These are phyloP conservation scores for Melipona beecheii DNA, from an alignment of 2,888 invertebrate species.

Conservation along the genomic window DNA sequence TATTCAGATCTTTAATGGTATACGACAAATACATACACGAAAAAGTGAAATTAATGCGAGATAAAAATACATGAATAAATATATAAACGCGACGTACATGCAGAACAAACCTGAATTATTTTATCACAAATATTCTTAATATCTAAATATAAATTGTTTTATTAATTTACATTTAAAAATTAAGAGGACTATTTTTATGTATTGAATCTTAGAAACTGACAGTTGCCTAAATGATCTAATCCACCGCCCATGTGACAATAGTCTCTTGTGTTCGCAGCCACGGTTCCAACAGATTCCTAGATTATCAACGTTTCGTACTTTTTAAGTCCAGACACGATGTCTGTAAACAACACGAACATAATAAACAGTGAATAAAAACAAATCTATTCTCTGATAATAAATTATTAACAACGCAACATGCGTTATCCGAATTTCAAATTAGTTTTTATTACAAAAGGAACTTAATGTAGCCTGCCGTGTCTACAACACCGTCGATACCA, in stretches of 20 bases:
- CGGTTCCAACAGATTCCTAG: slow-evolving; percentile 22
- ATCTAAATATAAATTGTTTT: slow-evolving; percentile 70
- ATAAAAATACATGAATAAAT: neutral
- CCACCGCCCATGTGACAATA: slow-evolving; percentile 72
- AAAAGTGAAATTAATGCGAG: slow-evolving; percentile 41
- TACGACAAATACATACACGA: slow-evolving; percentile 33
- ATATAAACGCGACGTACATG: neutral
- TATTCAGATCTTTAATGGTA: slow-evolving; percentile 37
- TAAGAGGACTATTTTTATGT: slow-evolving; percentile 57
- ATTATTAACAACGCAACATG: slow-evolving; percentile 7
- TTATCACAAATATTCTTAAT: slow-evolving; percentile 70
- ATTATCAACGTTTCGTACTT: slow-evolving; percentile 43
- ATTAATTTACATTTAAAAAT: slow-evolving; percentile 76
- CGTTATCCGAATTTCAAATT: neutral
- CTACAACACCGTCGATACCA: slow-evolving; percentile 51
- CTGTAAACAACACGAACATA: neutral
- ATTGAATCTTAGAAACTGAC: slow-evolving; percentile 77
- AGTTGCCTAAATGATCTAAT: slow-evolving; percentile 77
- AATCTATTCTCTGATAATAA: neutral
- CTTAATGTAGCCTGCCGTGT: slow-evolving; percentile 28
- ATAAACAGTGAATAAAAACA: neutral
- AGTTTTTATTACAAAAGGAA: slow-evolving; percentile 11
- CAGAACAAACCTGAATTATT: slow-evolving; percentile 67
- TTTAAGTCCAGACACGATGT: neutral
- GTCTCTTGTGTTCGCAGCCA: slow-evolving; percentile 59